A percentile compares a stretch with the other conserved stretches of the same genome.
Conservation (phyloP, 2,113 vertebrate species). For the Atlantisia rogersi region DNA sequence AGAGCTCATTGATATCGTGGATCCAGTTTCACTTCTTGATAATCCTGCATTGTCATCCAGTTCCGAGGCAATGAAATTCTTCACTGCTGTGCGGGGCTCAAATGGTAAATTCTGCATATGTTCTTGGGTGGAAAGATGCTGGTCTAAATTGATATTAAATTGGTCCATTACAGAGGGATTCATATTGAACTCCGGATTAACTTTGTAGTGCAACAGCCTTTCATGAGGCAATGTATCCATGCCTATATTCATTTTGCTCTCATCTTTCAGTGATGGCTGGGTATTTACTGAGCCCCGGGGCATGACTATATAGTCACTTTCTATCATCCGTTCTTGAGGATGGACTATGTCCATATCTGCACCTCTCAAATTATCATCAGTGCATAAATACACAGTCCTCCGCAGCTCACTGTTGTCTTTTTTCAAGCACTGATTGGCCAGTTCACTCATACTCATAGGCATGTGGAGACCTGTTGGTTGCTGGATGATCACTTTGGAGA, state of each 20-base stretch:
- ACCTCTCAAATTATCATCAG: conserved; percentile 91
- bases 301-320: conserved; percentile 99
- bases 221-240: conserved; percentile 95
- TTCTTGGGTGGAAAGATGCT: conserved; percentile 89
- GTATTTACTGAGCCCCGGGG: conserved; percentile 87
- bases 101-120: conserved; percentile 96
- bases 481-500: conserved; percentile 99
- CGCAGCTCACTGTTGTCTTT: conserved; percentile 89
- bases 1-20: conserved; percentile 98
- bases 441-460: conserved; percentile 90
- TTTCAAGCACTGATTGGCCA: conserved; percentile 89
- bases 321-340: conserved; percentile 92
- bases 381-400: conserved; percentile 95
- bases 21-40: conserved; percentile 97
- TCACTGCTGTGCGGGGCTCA: conserved; percentile 96
- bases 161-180: conserved; percentile 93
- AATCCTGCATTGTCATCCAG: conserved; percentile 93
- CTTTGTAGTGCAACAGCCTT: conserved; percentile 96
- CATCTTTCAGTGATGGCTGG: conserved; percentile 91
- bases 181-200: conserved; percentile 92
- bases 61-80: conserved; percentile 97
- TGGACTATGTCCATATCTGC: conserved; percentile 90
- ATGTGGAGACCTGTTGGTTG: conserved; percentile 93
- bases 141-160: conserved; percentile 91
- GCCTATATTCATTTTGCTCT: conserved; percentile 93